Conservation (phyloP, 1,140 invertebrate species). For the Bombus consobrinus region DNA sequence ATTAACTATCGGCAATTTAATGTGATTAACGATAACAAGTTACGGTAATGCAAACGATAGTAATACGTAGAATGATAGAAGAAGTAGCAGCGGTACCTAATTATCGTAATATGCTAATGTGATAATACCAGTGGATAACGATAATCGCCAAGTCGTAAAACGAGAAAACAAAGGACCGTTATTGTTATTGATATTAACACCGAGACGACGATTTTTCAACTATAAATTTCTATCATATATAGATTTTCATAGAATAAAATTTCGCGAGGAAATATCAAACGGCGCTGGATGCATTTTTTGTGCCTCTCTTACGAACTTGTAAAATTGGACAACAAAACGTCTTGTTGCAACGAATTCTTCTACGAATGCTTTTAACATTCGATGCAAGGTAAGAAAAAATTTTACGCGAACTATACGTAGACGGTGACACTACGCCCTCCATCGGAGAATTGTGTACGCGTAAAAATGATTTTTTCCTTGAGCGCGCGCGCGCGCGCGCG, state of each 20-base stretch:
- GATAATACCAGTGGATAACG: not conserved
- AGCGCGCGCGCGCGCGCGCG: no score
- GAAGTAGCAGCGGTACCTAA: not conserved
- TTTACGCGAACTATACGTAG: no score
- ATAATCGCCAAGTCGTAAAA: not conserved
- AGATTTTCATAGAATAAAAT: not conserved
- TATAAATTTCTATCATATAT: no score
- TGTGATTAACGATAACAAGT: not conserved
- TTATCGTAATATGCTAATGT: not conserved
- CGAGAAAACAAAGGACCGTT: not conserved
- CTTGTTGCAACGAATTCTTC: no score
- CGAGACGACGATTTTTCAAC: no score
- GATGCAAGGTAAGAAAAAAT: not conserved
- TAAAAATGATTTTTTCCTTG: constrained; percentile 23
- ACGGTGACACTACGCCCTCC: not conserved
- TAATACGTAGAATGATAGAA: no score
- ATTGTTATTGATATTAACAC: not conserved
- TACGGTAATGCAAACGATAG: not conserved
- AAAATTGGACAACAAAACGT: no score
- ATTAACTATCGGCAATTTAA: not conserved
- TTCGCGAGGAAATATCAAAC: no score
- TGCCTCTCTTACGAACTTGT: no score
- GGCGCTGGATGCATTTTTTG: no score
- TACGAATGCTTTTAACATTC: no score
- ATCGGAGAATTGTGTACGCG: not conserved